Conservation (phyloP, 2,113 vertebrate genomes). For the Microtus pennsylvanicus region DNA sequence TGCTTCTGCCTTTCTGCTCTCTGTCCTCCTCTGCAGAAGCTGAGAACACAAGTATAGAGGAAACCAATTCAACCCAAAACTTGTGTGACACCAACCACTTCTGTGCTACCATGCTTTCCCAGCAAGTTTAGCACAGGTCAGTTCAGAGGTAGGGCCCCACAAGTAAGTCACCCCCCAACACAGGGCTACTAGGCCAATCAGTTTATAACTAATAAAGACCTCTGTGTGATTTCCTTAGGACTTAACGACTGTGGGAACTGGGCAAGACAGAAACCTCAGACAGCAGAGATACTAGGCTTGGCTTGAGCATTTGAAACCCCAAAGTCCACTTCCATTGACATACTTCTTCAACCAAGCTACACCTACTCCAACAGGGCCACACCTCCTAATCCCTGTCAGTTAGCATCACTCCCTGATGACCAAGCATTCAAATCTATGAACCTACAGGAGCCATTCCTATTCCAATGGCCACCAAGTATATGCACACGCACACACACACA, state of each 20-base stretch:
- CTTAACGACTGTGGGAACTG: too few species aligned
- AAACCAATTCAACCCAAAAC: neutral
- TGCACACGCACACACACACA: neutral
- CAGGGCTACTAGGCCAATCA: neutral
- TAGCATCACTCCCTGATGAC: neutral
- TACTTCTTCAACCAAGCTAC: neutral
- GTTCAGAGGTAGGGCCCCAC: neutral
- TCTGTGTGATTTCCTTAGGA: too few species aligned
- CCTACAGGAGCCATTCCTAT: neutral
- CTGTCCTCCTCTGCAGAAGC: neutral
- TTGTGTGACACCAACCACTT: accelerated
- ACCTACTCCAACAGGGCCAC: neutral
- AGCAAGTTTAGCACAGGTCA: neutral
- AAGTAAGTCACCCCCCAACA: neutral
- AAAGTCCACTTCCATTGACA: neutral
- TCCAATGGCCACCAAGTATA: neutral
- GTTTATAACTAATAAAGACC: too few species aligned
- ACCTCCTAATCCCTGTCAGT: neutral
- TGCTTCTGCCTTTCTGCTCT: accelerated
- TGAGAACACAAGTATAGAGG: neutral
- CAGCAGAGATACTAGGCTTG: neutral
- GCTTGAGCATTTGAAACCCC: neutral
- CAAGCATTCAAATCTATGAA: neutral
- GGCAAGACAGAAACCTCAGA: too few species aligned
- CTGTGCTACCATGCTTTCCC: neutral